These are phyloP conservation scores for Hartigia nigra DNA, from an alignment of 2,888 invertebrate genomes.

Conservation along the genomic window DNA sequence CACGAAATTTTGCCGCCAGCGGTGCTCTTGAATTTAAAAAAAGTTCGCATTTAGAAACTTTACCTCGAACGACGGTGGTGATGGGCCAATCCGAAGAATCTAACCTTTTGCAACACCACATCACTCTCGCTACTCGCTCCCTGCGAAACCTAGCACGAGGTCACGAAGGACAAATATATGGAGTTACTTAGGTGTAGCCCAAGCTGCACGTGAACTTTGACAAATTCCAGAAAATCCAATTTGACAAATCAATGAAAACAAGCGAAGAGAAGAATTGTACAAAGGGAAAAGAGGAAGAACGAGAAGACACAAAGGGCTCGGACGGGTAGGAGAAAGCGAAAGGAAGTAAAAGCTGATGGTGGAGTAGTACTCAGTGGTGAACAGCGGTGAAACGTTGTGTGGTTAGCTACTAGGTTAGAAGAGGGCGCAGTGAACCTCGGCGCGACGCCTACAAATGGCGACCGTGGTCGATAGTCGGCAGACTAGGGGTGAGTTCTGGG, in stretches of 20 bases:
- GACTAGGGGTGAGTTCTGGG: not conserved
- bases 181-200: not conserved
- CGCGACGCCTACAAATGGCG: constrained; percentile 53
- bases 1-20: not conserved
- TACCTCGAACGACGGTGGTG: constrained; percentile 53
- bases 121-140: constrained; percentile 14
- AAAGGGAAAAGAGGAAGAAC: not conserved
- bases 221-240: not conserved
- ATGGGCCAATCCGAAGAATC: constrained; percentile 53
- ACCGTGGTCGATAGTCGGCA: constrained; percentile 43
- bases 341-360: not conserved
- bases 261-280: not conserved
- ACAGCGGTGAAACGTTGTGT: not conserved
- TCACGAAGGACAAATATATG: not conserved
- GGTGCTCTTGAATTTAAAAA: not conserved
- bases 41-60: constrained; percentile 16
- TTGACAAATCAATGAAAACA: not conserved
- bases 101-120: constrained; percentile 57
- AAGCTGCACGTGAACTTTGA: not conserved
- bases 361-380: not conserved
- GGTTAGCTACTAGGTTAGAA: constrained; percentile 19
- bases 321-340: not conserved
- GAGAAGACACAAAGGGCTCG: not conserved
- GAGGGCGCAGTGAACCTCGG: constrained; percentile 53
- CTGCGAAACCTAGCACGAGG: not conserved